phyloP scores from a whole-genome alignment of 2,888 invertebrate species.

The Nephrotoma flavescens region DNA sequence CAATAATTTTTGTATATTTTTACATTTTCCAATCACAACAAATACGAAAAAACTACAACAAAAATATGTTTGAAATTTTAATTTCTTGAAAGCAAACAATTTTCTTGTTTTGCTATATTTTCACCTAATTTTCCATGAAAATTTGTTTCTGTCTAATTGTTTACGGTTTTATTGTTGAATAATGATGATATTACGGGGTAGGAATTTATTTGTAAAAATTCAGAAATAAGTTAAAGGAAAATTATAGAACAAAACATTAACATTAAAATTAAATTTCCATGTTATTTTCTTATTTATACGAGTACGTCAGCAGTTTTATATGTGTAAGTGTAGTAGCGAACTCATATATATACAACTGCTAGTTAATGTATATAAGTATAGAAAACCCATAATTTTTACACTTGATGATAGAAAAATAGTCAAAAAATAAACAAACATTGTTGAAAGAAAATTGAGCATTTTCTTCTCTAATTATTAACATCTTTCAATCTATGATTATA shows the following conservation, averaged over 20 bases:
- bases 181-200: not conserved
- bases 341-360: not conserved
- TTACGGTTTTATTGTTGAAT: not conserved
- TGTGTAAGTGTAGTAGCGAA: not conserved
- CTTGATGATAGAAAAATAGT: not conserved
- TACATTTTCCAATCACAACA: not conserved
- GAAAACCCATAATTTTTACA: not conserved
- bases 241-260: not conserved
- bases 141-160: not conserved
- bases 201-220: not conserved
- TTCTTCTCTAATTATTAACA: not conserved
- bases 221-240: not conserved
- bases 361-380: not conserved
- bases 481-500: not conserved
- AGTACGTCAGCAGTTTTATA: not conserved
- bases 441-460: not conserved
- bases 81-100: not conserved
- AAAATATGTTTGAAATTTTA: not conserved
- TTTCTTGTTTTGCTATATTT: not conserved
- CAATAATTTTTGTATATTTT: not conserved
- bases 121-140: not conserved
- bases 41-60: not conserved
- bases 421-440: not conserved
- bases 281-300: not conserved
- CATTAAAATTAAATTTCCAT: not conserved